These are phyloP conservation scores for Aspidiotus rigidus DNA, from an alignment of 2,888 invertebrate genomes.

Conservation along the genomic window DNA sequence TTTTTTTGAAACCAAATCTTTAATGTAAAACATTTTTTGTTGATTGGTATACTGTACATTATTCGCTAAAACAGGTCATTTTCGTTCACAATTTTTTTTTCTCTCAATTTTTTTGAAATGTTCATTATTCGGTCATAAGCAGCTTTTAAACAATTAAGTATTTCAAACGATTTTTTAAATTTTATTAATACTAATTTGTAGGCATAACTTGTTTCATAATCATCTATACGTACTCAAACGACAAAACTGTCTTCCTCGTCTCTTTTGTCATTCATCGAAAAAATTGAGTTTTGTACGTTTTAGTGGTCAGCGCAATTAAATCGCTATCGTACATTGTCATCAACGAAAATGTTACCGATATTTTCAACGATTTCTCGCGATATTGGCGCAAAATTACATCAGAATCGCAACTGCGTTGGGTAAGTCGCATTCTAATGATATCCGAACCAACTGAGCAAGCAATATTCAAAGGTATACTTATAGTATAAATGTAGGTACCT, in stretches of 20 bases:
- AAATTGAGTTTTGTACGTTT: conserved; percentile 30
- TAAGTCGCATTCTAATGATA: not conserved
- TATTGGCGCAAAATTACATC: conserved; percentile 77
- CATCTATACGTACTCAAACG: too few species aligned
- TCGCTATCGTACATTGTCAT: conserved; percentile 60
- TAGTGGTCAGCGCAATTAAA: conserved; percentile 65
- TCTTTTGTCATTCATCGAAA: not conserved
- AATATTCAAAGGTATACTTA: not conserved
- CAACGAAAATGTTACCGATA: conserved; percentile 58
- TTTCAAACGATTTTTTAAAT: not conserved
- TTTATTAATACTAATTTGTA: too few species aligned
- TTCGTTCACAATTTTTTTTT: too few species aligned
- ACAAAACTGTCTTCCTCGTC: not conserved
- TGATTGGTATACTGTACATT: too few species aligned
- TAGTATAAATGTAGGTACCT: not conserved
- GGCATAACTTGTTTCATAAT: too few species aligned
- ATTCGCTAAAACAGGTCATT: too few species aligned
- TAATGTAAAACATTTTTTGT: too few species aligned
- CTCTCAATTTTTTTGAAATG: too few species aligned
- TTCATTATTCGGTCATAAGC: too few species aligned
- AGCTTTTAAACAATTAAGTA: too few species aligned
- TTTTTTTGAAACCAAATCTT: too few species aligned
- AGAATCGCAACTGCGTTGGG: conserved; percentile 87
- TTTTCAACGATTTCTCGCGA: conserved; percentile 63
- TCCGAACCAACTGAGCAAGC: too few species aligned